Base-by-base conservation (phyloP, 2,888 invertebrate genomes). In the Tethea ocularis region DNA sequence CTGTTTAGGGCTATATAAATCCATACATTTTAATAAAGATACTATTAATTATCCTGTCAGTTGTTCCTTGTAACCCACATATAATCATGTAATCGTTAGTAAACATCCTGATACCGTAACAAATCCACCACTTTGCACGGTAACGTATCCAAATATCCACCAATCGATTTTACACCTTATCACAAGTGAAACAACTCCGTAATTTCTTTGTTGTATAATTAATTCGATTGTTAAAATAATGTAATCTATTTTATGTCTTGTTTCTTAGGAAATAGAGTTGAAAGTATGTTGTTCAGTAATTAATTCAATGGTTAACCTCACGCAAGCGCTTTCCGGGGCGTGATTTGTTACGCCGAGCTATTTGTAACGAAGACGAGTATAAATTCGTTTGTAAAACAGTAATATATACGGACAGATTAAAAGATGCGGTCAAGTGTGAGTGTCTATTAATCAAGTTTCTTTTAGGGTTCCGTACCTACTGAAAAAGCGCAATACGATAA, bases 261-360 rank as follows among this genome's bases (percentile, higher is more conserved):
- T 23, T 0, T 0, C 1, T 2, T n/a, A 3, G 51, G 23, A 20
- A 52, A 64, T 72, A 78, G 58, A 65, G 77, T 63, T 61, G 51
- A 67, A 61, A 74, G 57, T 77, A 57, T 59, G 58, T 56, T 67
- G 66, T 52, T 61, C 36, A 56, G 53, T 46, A 60, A 64, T 72
- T 73, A 73, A 75, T 71, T 74, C 74, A 74, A 74, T 76, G 76
- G 76, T 78, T 78, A 73, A 72, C 72, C 77, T 75, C 83, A 84
- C 80, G 84, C 83, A 74, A 84, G 69, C 60, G 64, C 61, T 67
- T 77, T 83, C 83, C 79, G 77, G 77, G 75, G 73, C 74, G 83
- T 81, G 83, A 82, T 84, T 84, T 80, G 81, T 78, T 68, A 73
- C 69, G 76, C 71, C 69, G 76, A 75, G 70, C 68, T 67, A 75